Base-by-base conservation (phyloP, 2,888 invertebrate species). In the Torymus tubicola region DNA sequence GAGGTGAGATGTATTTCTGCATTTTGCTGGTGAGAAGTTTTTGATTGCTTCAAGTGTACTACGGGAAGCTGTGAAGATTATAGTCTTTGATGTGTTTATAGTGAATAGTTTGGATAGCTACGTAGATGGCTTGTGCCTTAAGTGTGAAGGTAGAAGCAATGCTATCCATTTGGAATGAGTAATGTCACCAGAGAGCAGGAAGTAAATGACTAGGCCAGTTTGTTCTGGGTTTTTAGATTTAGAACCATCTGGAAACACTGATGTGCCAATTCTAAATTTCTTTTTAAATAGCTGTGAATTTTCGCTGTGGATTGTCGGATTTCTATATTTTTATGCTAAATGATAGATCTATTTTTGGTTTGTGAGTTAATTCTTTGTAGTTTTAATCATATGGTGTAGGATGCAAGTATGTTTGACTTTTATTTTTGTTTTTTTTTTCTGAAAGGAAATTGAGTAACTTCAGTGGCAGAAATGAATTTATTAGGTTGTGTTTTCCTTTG, bases 1-100 rank as follows among this genome's bases (percentile, higher is more conserved):
- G 13, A 64, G 18, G 14, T 64, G 63, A 11, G 50, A 65, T 14
- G 50, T 65, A n/a, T 65, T 65, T 50, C 50, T 65, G 13, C 50
- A 65, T 50, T 42, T 65, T 8, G 50, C 16, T 16, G 65, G 65
- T 2, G 65, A 65, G 65, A 16, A 65, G n/a, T 50, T 50, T 4
- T 50, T 12, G n/a, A 65, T 65, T 13, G 42, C 50, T 21, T 53
- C 18, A 5, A 68, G 55, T 12, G 21, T 21, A 14, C 55, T 55
- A 14, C 24, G 55, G 14, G 68, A 53, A 16, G 53, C 68, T 21
- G 68, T 14, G 14, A 68, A 68, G 5, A 68, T 68, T 2, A 21
- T 68, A 13, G 21, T 64, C 2, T n/a, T 11, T n/a, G 2, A 42
- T 11, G 0, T 64, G 12, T 14, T 64, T 31, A n/a, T 21, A 1